phyloP scores from a whole-genome alignment of 2,888 invertebrate genomes.

The Sinhomidia bicolor region DNA sequence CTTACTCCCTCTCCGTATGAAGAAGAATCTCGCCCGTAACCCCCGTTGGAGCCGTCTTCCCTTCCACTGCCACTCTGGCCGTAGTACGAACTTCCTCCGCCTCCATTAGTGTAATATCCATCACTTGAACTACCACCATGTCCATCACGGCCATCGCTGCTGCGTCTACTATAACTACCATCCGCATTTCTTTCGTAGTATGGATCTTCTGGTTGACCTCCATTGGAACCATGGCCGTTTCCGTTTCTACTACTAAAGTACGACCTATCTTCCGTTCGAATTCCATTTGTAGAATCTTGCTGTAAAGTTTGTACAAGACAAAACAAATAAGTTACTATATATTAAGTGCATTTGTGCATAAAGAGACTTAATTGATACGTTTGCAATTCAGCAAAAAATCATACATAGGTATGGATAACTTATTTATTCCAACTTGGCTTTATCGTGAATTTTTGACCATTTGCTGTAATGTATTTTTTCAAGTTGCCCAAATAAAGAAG shows the following conservation, averaged over 20 bases:
- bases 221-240: constrained; percentile 1
- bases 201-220: constrained; percentile 3
- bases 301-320: not conserved
- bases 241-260: constrained; percentile 58
- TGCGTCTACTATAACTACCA: constrained; percentile 9
- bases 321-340: not conserved
- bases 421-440: too few species aligned
- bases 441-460: too few species aligned
- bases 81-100: not conserved
- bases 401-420: not conserved
- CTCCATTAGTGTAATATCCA: not conserved
- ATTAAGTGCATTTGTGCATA: not conserved
- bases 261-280: constrained; percentile 53
- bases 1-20: constrained; percentile 7
- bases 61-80: constrained; percentile 19
- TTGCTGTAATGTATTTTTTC: too few species aligned
- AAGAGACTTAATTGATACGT: not conserved
- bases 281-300: constrained; percentile 52
- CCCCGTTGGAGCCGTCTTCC: not conserved
- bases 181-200: constrained; percentile 39
- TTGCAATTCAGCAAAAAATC: not conserved
- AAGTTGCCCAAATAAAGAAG: too few species aligned
- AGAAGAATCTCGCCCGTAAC: not conserved
- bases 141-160: not conserved
- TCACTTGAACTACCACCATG: constrained; percentile 22